Base-by-base conservation (phyloP, 2,113 vertebrate genomes). In the Trinectes maculatus region DNA sequence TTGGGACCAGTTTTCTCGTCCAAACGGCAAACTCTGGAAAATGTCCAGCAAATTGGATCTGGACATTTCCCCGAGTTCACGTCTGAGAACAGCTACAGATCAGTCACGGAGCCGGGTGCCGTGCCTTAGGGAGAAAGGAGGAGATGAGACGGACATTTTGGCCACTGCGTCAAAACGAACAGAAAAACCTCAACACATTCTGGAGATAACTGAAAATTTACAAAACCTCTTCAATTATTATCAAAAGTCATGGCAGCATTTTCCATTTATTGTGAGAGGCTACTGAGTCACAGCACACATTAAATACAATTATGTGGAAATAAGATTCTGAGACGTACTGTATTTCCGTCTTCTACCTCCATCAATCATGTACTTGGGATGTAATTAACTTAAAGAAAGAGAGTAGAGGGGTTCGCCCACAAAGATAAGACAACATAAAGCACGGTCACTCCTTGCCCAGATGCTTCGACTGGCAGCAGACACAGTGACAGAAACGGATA, bases 381-480 rank as follows among this genome's bases (percentile, higher is more conserved):
- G 65, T 26, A 67, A 74, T 40, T 31, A 48, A 61, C 67, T 54
- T 31, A 59, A 67, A 26, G 29, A 54, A 62, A 53, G 49, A 71
- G 55, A 64, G 37, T 33, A 62, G 69, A 43, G 71, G 59, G 55
- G 19, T 82, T 74, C 44, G 34, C 71, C 80, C 74, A 81, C 73
- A 47, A 63, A 77, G 12, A 55, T 18, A 65, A 79, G n/a, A 67
- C 40, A 84, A 89, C 46, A 77, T 48, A 80, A 82, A 75, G 67
- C 55, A 11, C 31, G 13, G 61, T 78, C 69, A 72, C 77, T 84
- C 89, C 87, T 65, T 91, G 78, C 90, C 91, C 89, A 86, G 85
- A 93, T 28, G 76, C 90, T 85, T 91, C 77, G 83, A 78, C 90
- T 80, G 75, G 85, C 85, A 85, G 86, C 81, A 84, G 90, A 92